Evolutionary conservation across 2,797 vertebrate species (phyloP), one percentile per base, ranked within the genome.

Genomic region (Sebastes vulpes): DNA sequence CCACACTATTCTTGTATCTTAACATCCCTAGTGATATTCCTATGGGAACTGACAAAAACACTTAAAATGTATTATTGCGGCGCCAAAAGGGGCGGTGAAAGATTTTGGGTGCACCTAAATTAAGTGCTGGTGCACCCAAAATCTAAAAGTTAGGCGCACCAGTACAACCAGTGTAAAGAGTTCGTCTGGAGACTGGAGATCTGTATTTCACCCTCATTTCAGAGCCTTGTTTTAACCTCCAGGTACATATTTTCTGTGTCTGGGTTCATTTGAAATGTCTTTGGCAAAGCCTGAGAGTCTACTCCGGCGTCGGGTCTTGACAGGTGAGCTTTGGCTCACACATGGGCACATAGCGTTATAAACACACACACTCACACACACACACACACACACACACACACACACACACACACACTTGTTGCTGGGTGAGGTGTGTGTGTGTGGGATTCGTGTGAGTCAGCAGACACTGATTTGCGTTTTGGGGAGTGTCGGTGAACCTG

Each of bases 401-500:
- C 50, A 77, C 48, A 76, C 65, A 52, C 54, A 58, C 48, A 66
- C 53, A 59, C 20, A 16, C 35, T 4, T 20, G 6, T 50, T 52
- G 4, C 57, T 56, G 32, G 23, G 20, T 10, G 23, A 50, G 57
- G 75, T 38, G 35, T 38, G 35, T 57, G 72, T 85, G 77, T 59
- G 68, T 65, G 73, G 63, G 65, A 56, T 54, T 29, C 1, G 0
- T 21, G 67, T 78, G 86, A 83, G 64, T 85, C 86, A 83, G 65
- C 70, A 77, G 53, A 54, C 8, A 9, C 23, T 56, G 65, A 63
- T 67, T 64, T 76, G 59, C 23, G 59, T 68, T 65, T 77, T 46
- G 46, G 70, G 86, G 86, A 48, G 86, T 85, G 86, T 42, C n/a
- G 5, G 4, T 20, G 53, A 78, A 75, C 58, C 48, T 58, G 68